Conservation (phyloP, 30 jellyfish, hydroid and myxozoan genomes). For the Hydractinia echinata region DNA sequence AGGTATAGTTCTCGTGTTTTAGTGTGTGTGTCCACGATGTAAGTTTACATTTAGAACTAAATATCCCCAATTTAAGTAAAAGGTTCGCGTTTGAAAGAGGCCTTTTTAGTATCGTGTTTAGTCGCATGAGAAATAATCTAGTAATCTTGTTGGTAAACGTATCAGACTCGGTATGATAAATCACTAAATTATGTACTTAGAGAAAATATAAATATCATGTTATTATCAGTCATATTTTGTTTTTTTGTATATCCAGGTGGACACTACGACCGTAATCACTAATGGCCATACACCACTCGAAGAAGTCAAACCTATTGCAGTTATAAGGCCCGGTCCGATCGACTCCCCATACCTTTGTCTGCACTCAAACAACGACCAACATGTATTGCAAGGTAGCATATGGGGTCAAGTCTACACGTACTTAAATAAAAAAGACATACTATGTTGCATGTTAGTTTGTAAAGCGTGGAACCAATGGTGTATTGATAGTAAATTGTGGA, state of each 20-base stretch:
- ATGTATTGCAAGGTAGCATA: conserved; percentile 33
- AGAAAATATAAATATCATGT: too few relatives aligned
- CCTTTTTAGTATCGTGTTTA: too few relatives aligned
- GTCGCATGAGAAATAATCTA: too few relatives aligned
- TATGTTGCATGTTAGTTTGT: conserved; percentile 86
- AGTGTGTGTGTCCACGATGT: too few relatives aligned
- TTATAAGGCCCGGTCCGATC: conserved; percentile 36
- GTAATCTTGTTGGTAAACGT: too few relatives aligned
- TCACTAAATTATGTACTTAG: too few relatives aligned
- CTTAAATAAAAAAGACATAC: conserved; percentile 46
- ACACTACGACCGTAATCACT: too few relatives aligned
- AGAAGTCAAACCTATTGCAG: conserved; percentile 7
- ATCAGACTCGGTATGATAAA: too few relatives aligned
- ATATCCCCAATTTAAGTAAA: neutral
- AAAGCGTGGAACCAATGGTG: conserved; percentile 95
- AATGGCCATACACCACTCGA: too few relatives aligned
- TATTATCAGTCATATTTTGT: too few relatives aligned
- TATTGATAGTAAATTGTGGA: conserved; percentile 51
- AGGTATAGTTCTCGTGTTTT: neutral
- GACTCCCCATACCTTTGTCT: conserved; percentile 2
- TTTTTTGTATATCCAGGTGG: too few relatives aligned
- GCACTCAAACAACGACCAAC: neutral
- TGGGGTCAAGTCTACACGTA: conserved; percentile 67
- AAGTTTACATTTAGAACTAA: too few relatives aligned
- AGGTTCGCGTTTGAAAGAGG: neutral